Evolutionary conservation across 2,888 invertebrate species (phyloP).

Genomic region (Plebejus argus): DNA sequence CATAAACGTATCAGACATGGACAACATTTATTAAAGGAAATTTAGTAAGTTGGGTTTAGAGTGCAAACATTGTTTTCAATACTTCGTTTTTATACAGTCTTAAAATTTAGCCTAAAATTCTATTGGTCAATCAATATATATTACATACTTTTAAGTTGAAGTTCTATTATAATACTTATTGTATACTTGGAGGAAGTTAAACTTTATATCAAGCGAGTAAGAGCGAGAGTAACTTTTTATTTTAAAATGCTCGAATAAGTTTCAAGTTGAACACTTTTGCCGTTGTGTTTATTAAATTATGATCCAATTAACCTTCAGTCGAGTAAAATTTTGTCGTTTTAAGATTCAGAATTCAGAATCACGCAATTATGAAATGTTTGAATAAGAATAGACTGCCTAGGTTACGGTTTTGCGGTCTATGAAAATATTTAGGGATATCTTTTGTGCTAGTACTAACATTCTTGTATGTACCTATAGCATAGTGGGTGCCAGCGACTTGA

Average conservation of each 20-base stretch:
- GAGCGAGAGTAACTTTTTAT: conserved; percentile 6
- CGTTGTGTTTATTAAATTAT: conserved; percentile 32
- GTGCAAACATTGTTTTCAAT: too few relatives aligned
- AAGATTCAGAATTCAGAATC: conserved; percentile 11
- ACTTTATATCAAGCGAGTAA: conserved; percentile 13
- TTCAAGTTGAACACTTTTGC: conserved; percentile 18
- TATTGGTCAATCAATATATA: neutral
- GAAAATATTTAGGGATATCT: neutral
- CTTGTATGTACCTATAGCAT: too few relatives aligned
- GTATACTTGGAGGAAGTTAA: too few relatives aligned
- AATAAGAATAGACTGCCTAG: neutral
- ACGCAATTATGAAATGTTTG: neutral
- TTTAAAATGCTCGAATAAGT: conserved; percentile 18
- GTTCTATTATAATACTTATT: neutral
- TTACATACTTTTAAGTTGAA: neutral
- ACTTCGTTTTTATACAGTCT: too few relatives aligned
- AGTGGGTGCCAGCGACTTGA: too few relatives aligned
- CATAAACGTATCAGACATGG: too few relatives aligned
- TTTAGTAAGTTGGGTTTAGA: too few relatives aligned
- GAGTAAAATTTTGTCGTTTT: conserved; percentile 7
- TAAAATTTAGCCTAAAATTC: neutral
- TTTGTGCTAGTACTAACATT: neutral
- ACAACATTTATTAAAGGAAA: too few relatives aligned
- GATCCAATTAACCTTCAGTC: conserved; percentile 30
- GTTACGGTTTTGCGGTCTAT: neutral